Conservation (phyloP, 2,113 vertebrate species). For the Chaetops frenatus region DNA sequence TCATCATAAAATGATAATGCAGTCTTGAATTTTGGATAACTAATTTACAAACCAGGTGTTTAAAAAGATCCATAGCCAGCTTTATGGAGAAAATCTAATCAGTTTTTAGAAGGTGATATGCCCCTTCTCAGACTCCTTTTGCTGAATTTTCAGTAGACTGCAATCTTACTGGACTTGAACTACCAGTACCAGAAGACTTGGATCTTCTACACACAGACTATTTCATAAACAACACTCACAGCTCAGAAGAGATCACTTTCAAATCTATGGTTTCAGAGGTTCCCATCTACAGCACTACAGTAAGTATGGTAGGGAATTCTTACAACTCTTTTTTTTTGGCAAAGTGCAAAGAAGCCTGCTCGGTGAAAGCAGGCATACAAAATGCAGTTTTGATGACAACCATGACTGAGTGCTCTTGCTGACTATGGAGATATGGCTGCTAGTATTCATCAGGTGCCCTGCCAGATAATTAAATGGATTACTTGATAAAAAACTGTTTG, state of each 20-base stretch:
- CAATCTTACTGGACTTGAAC: background rate
- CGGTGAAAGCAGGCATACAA: background rate
- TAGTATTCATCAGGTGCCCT: background rate
- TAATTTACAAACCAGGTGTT: background rate
- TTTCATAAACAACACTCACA: background rate
- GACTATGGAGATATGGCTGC: background rate
- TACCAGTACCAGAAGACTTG: background rate
- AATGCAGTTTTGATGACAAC: background rate
- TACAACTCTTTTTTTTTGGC: background rate
- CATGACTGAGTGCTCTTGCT: background rate
- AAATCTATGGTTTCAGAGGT: background rate
- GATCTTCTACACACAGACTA: background rate
- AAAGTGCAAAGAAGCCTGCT: background rate
- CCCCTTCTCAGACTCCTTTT: background rate
- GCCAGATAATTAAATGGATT: conserved; percentile 1
- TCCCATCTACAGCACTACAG: background rate
- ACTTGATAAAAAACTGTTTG: background rate
- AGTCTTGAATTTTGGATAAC: background rate
- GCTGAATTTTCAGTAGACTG: background rate
- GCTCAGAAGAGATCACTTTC: background rate
- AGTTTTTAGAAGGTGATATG: background rate
- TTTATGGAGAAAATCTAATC: background rate
- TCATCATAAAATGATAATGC: background rate
- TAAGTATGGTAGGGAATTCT: background rate
- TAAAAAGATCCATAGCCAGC: background rate